Conservation (phyloP, 2,797 vertebrate species). For the Amblyopsis hoosieri region DNA sequence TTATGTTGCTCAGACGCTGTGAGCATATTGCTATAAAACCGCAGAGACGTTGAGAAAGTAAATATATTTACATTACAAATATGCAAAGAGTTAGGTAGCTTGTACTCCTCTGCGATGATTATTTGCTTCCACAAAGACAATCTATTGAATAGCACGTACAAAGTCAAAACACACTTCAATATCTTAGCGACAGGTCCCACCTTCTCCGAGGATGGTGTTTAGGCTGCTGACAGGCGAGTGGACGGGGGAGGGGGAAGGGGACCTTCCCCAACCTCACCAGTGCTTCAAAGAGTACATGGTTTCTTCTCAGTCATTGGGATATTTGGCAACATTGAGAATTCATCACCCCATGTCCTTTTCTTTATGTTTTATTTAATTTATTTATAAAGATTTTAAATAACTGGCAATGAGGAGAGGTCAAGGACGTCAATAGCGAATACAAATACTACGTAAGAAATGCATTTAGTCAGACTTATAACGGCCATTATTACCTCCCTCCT, state of each 20-base stretch:
- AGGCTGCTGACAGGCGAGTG: no score
- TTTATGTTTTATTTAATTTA: no score
- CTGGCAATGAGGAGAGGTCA: slow-evolving; percentile 72
- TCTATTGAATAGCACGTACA: slow-evolving; percentile 73
- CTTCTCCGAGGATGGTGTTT: slow-evolving; percentile 39
- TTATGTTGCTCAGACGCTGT: slow-evolving; percentile 64
- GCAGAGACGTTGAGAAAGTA: slow-evolving; percentile 76
- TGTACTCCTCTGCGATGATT: slow-evolving; percentile 71
- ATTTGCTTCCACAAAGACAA: slow-evolving; percentile 75
- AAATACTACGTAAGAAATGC: slow-evolving; percentile 62
- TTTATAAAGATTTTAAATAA: slow-evolving; percentile 34
- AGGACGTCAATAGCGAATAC: slow-evolving; percentile 61
- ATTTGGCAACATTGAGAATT: slow-evolving; percentile 43
- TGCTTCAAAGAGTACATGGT: slow-evolving; percentile 54
- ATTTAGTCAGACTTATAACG: slow-evolving; percentile 66
- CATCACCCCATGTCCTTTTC: no score
- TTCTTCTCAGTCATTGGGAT: slow-evolving; percentile 51
- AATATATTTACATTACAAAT: slow-evolving; percentile 77
- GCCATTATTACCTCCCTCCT: slow-evolving; percentile 32
- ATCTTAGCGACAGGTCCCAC: slow-evolving; percentile 51
- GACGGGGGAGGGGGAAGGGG: no score
- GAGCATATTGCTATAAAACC: slow-evolving; percentile 82
- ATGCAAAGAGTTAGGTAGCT: slow-evolving; percentile 78
- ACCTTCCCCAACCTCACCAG: slow-evolving; percentile 10
- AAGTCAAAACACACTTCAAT: slow-evolving; percentile 71